These are phyloP conservation scores for Crocodylus rhombifer DNA, from an alignment of 2,797 vertebrate genomes.

Conservation along the genomic window DNA sequence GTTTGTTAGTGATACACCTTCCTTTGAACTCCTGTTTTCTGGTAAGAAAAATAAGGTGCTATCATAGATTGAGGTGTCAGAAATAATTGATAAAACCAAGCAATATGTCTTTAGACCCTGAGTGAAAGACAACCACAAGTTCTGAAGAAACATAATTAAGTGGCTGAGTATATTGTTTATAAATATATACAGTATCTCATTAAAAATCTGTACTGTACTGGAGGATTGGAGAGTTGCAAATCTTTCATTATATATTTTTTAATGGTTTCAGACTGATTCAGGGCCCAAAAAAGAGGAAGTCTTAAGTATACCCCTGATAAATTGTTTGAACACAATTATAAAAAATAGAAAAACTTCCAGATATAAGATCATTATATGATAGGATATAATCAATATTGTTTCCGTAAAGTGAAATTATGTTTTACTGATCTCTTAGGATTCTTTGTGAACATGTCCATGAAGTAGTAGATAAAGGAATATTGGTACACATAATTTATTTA, in stretches of 20 bases:
- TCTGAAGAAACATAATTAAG: not conserved
- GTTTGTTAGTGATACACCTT: not conserved
- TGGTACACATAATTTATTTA: fast-evolving
- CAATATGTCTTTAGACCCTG: not conserved
- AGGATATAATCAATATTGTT: not conserved
- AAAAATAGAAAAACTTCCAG: not conserved
- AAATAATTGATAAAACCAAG: not conserved
- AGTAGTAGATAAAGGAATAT: not conserved
- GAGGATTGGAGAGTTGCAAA: not conserved
- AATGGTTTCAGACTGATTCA: not conserved
- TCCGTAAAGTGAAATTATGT: not conserved
- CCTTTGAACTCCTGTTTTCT: not conserved
- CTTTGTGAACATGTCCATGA: not conserved
- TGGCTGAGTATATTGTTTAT: not conserved
- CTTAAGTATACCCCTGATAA: not conserved
- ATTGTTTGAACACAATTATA: not conserved
- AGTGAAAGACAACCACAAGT: not conserved
- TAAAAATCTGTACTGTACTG: not conserved
- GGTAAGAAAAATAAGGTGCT: not conserved
- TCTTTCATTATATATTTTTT: not conserved
- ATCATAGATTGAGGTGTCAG: not conserved
- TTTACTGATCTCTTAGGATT: not conserved
- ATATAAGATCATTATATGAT: not conserved
- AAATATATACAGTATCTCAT: not conserved
- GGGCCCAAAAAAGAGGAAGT: not conserved